phyloP scores from a whole-genome alignment of 2,797 vertebrate genomes.

The Carapus acus region DNA sequence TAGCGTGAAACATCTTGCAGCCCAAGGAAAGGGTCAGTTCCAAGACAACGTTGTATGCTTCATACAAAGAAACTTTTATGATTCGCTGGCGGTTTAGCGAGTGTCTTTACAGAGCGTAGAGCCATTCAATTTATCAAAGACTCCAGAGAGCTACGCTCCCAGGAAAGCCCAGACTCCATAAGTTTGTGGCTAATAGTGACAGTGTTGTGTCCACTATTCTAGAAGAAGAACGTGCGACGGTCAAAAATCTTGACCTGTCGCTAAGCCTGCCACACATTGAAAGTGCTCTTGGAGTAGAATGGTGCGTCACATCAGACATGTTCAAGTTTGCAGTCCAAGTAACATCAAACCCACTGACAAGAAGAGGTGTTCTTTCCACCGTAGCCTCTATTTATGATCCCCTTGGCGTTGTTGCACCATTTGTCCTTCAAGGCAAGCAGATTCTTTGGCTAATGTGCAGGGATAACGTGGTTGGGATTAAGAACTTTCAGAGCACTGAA shows the following conservation, averaged over 20 bases:
- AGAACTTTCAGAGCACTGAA: slow-evolving; percentile 23
- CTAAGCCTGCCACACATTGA: slow-evolving; percentile 23
- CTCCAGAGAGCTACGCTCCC: no score
- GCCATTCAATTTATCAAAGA: no score
- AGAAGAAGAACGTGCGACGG: no score
- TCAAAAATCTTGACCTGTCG: slow-evolving; percentile 24
- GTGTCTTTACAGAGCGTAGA: no score
- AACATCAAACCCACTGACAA: slow-evolving; percentile 32
- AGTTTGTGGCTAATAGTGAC: no score
- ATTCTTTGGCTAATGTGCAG: slow-evolving; percentile 43
- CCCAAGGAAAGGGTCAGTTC: no score
- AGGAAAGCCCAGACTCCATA: no score
- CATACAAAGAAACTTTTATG: no score
- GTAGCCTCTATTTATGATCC: slow-evolving; percentile 45
- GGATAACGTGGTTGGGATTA: slow-evolving; percentile 34
- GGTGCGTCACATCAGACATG: slow-evolving; percentile 29
- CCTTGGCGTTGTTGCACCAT: slow-evolving; percentile 33
- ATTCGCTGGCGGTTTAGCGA: no score
- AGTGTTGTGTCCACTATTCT: no score
- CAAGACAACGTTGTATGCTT: no score
- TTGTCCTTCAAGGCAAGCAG: slow-evolving; percentile 38
- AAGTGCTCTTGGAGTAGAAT: slow-evolving; percentile 41
- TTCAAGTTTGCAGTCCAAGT: slow-evolving; percentile 46
- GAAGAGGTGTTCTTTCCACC: slow-evolving; percentile 38
- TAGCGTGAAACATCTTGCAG: no score